These are phyloP conservation scores for Scytalopus superciliaris DNA, from an alignment of 2,113 vertebrate species.

Conservation along the genomic window DNA sequence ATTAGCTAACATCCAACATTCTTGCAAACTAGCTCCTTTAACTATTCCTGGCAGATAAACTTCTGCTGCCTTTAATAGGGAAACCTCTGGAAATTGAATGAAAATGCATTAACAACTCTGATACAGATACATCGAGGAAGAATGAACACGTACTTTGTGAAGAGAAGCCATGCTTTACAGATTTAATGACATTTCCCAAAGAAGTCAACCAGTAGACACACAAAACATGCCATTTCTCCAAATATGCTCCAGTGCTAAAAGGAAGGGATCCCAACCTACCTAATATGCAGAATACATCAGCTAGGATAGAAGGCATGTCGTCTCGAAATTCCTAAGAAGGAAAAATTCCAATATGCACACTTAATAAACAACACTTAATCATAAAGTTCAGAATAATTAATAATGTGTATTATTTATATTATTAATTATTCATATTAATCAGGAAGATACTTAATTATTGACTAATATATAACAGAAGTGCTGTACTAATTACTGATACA, in stretches of 20 bases:
- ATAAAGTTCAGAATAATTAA: background rate
- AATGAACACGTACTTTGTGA: background rate
- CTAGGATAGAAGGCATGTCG: conserved; percentile 96
- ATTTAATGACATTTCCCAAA: background rate
- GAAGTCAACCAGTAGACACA: background rate
- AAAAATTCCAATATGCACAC: background rate
- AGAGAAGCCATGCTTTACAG: background rate
- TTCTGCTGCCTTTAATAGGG: background rate
- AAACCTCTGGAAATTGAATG: background rate
- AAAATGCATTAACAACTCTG: background rate
- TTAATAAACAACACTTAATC: too few species aligned
- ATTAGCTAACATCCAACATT: background rate
- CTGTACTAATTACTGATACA: background rate
- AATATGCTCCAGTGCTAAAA: background rate
- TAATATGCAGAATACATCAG: conserved; percentile 97
- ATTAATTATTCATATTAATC: background rate
- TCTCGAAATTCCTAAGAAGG: conserved; percentile 87
- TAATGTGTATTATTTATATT: background rate
- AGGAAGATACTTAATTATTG: background rate
- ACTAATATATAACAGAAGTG: background rate
- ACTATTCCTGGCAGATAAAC: background rate
- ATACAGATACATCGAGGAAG: background rate
- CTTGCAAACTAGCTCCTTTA: background rate
- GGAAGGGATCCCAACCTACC: conserved; percentile 71
- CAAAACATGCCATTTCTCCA: background rate